Base-by-base conservation (phyloP, 2,113 vertebrate genomes). In the Felis chaus region DNA sequence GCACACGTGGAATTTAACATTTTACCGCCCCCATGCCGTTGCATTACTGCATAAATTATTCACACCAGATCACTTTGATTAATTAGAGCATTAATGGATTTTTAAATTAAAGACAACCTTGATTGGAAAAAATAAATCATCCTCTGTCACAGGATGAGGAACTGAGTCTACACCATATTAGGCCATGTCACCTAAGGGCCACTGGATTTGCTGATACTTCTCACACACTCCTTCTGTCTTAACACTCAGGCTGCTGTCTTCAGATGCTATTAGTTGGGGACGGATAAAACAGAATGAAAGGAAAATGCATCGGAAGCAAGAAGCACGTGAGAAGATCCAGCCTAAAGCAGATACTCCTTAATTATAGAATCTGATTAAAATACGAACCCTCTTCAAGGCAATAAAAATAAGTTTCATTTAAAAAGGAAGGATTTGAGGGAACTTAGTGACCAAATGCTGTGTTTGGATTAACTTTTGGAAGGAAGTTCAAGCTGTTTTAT, bases 121-220 rank as follows among this genome's bases (percentile, higher is more conserved):
- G 73, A 95, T 81, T 79, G 57, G 73, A 96, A 90, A 94, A 97
- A 95, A 89, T 92, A 94, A 98, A 97, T 96, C 85, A 94, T 55
- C 13, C n/a, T 84, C 92, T 80, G 73, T 87, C 79, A 82, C 29
- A 88, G 50, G 41, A 81, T 50, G 36, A 82, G 16, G 50, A 69
- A 53, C 16, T 19, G 5, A 41, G 50, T 48, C 39, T 33, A 23
- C 14, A 16, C 8, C 33, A 18, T 27, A 53, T 61, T 14, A 78
- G 71, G 39, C 12, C 5, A 3, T 16, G 1, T 61, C n/a, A 41
- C 57, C 27, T 4, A 63, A 83, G 55, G 39, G 78, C 21, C 57
- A 12, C 7, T 33, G 18, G 6, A 0, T 66, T 61, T 39, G 11
- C 41, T 41, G 45, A 7, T 8, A 0, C 15, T 68, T n/a, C 45